A percentile compares a stretch with the other conserved stretches of the same genome.
phyloP scores from a whole-genome alignment of 2,113 vertebrate species.

The Psophia crepitans region DNA sequence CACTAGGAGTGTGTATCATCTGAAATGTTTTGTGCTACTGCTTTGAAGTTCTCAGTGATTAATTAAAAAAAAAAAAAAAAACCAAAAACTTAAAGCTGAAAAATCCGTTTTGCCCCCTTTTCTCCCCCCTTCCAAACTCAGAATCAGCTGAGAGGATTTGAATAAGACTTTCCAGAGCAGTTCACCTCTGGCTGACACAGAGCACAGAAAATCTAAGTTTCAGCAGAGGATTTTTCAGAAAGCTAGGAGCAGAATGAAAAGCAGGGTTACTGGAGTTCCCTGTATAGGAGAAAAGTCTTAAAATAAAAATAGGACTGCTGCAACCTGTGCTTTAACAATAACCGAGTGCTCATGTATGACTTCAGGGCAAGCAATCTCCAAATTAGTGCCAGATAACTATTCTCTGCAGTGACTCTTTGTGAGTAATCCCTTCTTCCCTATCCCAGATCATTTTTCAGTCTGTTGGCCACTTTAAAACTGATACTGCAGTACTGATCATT shows the following conservation, averaged over 20 bases:
- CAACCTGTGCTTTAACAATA: background rate
- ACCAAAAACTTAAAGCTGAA: background rate
- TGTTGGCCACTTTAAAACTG: background rate
- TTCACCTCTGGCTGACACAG: slow-evolving; percentile 11
- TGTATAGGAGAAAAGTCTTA: background rate
- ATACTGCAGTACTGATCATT: background rate
- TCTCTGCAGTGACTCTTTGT: background rate
- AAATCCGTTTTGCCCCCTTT: background rate
- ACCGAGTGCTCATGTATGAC: background rate
- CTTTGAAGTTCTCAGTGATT: background rate
- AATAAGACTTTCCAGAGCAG: background rate
- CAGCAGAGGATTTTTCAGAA: background rate
- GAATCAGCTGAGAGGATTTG: background rate
- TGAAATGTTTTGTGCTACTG: background rate
- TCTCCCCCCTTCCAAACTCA: background rate
- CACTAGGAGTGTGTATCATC: background rate
- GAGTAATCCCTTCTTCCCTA: background rate
- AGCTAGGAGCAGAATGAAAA: background rate
- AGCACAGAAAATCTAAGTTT: background rate
- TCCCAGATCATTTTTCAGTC: background rate
- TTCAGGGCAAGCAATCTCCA: background rate
- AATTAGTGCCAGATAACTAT: background rate
- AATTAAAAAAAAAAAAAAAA: background rate
- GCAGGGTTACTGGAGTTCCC: background rate
- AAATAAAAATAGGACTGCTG: background rate